Evolutionary conservation across 37 sponge, comb jelly and placozoan genomes (phyloP).

Genomic region (Haliclona indistincta): DNA sequence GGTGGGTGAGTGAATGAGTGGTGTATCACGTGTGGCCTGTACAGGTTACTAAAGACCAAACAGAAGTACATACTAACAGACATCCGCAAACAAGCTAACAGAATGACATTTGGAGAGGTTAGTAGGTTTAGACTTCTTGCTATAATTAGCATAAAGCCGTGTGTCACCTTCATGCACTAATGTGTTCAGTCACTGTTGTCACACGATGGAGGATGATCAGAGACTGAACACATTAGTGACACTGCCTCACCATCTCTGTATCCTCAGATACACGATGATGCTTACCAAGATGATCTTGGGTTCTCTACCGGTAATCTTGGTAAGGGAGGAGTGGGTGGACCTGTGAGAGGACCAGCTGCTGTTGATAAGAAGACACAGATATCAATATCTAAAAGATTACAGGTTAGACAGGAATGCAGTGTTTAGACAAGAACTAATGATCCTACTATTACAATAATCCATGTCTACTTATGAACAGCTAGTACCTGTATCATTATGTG

Average conservation of each 20-base stretch:
- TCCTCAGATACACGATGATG: constrained; percentile 91
- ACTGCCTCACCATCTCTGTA: too few species aligned
- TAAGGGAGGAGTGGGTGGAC: constrained; percentile 79
- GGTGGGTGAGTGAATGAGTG: too few species aligned
- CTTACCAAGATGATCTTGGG: constrained; percentile 94
- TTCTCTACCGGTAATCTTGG: constrained; percentile 90
- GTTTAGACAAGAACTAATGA: too few species aligned
- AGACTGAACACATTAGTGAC: too few species aligned
- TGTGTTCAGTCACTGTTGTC: too few species aligned
- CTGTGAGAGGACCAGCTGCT: constrained; percentile 83
- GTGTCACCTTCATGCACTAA: not conserved
- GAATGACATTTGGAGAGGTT: constrained; percentile 97
- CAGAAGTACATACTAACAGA: constrained; percentile 85
- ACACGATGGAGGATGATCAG: too few species aligned
- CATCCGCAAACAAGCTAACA: constrained; percentile 94
- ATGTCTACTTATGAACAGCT: too few species aligned
- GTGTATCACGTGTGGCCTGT: too few species aligned
- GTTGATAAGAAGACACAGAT: constrained; percentile 94
- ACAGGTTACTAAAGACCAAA: constrained; percentile 92
- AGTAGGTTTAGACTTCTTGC: too few species aligned
- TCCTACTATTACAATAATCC: too few species aligned
- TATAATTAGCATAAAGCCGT: too few species aligned
- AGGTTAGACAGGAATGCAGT: constrained; percentile 41
- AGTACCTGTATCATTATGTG: too few species aligned
- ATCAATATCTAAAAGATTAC: constrained; percentile 89